These are phyloP conservation scores for Plebejus melissa DNA, from an alignment of 2,888 invertebrate genomes.

Conservation along the genomic window DNA sequence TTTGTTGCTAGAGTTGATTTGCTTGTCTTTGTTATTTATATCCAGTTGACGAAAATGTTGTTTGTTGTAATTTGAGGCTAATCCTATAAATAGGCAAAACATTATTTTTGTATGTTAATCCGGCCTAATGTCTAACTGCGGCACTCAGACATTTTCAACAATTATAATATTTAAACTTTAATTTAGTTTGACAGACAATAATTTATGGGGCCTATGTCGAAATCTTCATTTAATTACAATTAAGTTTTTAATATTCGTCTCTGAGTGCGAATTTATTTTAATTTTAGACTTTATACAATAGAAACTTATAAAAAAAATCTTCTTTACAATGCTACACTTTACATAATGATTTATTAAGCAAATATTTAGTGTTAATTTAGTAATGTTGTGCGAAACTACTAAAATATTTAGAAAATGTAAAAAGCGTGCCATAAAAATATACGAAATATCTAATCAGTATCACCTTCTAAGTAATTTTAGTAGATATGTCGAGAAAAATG, in stretches of 20 bases:
- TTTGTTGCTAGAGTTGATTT: not conserved
- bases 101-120: not conserved
- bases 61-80: not conserved
- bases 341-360: no score
- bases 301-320: no score
- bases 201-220: no score
- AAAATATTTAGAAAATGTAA: slow-evolving; percentile 5
- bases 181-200: no score
- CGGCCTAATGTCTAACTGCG: no score
- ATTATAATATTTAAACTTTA: no score
- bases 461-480: slow-evolving; percentile 13
- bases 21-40: not conserved
- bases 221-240: no score
- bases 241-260: no score
- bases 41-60: not conserved
- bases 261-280: no score
- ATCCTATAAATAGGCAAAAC: not conserved
- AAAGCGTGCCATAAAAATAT: not conserved
- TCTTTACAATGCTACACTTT: no score
- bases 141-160: no score
- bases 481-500: not conserved
- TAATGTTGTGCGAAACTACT: not conserved
- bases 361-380: not conserved
- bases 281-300: no score
- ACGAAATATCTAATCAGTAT: not conserved